Evolutionary conservation across 2,888 invertebrate genomes (phyloP), one percentile per base, ranked within the genome.

Genomic region (Chrysina gloriosa): DNA sequence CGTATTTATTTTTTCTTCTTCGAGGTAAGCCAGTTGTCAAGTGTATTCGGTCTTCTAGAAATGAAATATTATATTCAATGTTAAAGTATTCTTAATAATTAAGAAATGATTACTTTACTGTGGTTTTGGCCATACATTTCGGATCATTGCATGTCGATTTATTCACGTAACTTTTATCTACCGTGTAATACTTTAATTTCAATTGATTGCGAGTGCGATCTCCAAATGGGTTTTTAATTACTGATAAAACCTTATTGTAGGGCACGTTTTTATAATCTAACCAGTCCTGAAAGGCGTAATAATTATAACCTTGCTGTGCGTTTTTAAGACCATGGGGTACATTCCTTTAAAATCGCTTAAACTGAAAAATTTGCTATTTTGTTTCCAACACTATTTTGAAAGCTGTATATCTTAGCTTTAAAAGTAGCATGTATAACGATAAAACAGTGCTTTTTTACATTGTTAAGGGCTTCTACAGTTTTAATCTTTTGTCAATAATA

Each of bases 271-370:
- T 86, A 67, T 84, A 85, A 77, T 91, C 86, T 52, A 93, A 79
- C 93, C 93, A 93, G 70, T 87, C 85, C 90, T 92, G 76, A 11
- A 63, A 67, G 19, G 11, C 5, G 11, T n/a, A 63, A 2, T 52
- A 31, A 52, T 9, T 52, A 29, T 1, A 2, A 52, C 23, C 4
- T 27, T 47, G 3, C n/a, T 1, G 47, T 19, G 2, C 29, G 14
- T 25, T 7, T 9, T 29, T n/a, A 52, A 7, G n/a, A 21, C 4
- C n/a, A 6, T 25, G n/a, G n/a, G n/a, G n/a, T n/a, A n/a, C n/a
- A n/a, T n/a, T n/a, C n/a, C n/a, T n/a, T n/a, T n/a, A n/a, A 2
- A 47, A 2, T 23, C 2, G 7, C 50, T 9, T 50, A 42, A 2
- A 23, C 2, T 21, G n/a, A 50, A 50, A 23, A 19, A 50, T 50